These are phyloP conservation scores for Drosophila neotestacea DNA, from an alignment of 2,888 invertebrate genomes.

Conservation along the genomic window DNA sequence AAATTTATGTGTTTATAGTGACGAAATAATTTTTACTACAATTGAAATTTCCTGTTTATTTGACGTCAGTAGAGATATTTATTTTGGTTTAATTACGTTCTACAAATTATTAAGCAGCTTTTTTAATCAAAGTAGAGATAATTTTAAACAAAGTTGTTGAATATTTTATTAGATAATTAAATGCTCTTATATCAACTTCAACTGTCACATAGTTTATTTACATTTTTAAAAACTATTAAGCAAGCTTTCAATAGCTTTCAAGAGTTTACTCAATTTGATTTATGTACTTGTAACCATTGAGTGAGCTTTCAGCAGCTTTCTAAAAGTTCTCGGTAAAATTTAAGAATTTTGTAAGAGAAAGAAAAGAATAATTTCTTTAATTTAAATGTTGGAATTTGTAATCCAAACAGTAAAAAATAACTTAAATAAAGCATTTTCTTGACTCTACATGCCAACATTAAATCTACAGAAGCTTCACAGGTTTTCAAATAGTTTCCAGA, in stretches of 20 bases:
- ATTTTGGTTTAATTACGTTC: neutral
- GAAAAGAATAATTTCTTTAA: neutral
- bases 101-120: too few relatives aligned
- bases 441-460: neutral
- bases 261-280: too few relatives aligned
- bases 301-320: neutral
- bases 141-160: too few relatives aligned
- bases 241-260: neutral
- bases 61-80: conserved; percentile 1
- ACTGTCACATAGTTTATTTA: neutral
- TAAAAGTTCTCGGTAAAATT: too few relatives aligned
- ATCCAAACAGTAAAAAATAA: neutral
- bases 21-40: neutral
- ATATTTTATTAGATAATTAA: too few relatives aligned
- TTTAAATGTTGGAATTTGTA: neutral
- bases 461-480: neutral
- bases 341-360: neutral
- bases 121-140: too few relatives aligned
- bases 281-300: neutral
- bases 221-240: neutral
- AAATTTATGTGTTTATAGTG: neutral
- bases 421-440: neutral
- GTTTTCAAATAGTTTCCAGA: neutral
- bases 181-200: too few relatives aligned
- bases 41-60: conserved; percentile 13